Percentiles rank a stretch among this genome's conserved stretches.
Evolutionary conservation across 1,140 invertebrate genomes (phyloP).

Genomic region (Ceratina calcarata): DNA sequence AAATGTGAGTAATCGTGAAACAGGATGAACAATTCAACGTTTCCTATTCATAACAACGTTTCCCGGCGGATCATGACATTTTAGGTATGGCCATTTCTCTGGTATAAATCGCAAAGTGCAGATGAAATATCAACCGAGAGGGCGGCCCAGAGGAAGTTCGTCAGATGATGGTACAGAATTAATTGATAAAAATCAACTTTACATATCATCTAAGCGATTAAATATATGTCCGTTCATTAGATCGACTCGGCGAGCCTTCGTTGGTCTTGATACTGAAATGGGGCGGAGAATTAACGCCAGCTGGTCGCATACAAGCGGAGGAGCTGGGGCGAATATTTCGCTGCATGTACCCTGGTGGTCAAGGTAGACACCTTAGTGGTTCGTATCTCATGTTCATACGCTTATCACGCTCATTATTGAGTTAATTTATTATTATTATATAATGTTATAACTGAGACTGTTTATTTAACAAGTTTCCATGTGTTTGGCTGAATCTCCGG

Average conservation of each 20-base stretch:
- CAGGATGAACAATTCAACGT: not conserved
- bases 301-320: slow-evolving; percentile 97
- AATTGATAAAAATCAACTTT: slow-evolving; percentile 46
- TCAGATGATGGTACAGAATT: slow-evolving; percentile 94
- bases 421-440: slow-evolving; percentile 42
- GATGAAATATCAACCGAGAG: slow-evolving; percentile 99
- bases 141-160: slow-evolving; percentile 94
- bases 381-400: slow-evolving; percentile 81
- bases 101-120: slow-evolving; percentile 99
- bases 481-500: slow-evolving; percentile 41
- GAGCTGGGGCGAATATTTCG: slow-evolving; percentile 98
- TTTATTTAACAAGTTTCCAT: slow-evolving; percentile 49
- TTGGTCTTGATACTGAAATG: slow-evolving; percentile 98
- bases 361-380: slow-evolving; percentile 90
- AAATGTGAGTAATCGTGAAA: slow-evolving; percentile 89
- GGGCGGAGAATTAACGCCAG: slow-evolving; percentile 99
- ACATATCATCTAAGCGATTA: slow-evolving; percentile 23
- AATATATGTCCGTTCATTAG: slow-evolving; percentile 78
- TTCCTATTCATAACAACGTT: too few species aligned
- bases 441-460: slow-evolving; percentile 12
- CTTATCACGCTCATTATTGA: slow-evolving; percentile 73
- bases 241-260: slow-evolving; percentile 91
- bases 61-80: too few species aligned
- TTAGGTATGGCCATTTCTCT: slow-evolving; percentile 99
- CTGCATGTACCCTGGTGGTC: slow-evolving; percentile 98